These are phyloP conservation scores for Micromussa lordhowensis DNA, from an alignment of 92 coral and sea anemone species.

Conservation along the genomic window DNA sequence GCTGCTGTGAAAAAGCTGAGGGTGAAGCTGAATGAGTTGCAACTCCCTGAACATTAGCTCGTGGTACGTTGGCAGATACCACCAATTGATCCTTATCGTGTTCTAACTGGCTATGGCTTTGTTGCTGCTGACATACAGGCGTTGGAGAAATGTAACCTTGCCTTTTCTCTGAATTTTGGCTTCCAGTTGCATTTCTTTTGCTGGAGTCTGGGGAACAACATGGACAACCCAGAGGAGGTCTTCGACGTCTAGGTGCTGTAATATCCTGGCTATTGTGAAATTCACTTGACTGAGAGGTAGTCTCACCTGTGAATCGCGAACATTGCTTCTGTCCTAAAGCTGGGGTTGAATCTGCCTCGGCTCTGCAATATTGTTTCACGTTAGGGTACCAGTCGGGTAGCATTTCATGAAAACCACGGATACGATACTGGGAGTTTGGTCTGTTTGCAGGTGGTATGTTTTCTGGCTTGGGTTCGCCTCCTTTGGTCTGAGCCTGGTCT, in stretches of 20 bases:
- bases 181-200: neutral
- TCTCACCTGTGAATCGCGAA: neutral
- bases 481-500: slow-evolving; percentile 16
- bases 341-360: neutral
- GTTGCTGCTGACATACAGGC: neutral
- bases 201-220: slow-evolving; percentile 15
- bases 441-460: neutral
- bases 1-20: neutral
- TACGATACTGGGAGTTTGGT: slow-evolving; percentile 5
- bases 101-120: neutral
- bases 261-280: slow-evolving; percentile 1
- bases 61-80: neutral
- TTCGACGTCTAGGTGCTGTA: neutral
- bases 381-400: slow-evolving; percentile 10
- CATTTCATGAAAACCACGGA: slow-evolving; percentile 19
- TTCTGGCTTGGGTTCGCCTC: neutral
- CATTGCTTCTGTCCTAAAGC: neutral
- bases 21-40: neutral
- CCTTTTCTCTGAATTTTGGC: neutral
- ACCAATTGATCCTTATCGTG: neutral
- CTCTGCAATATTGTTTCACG: neutral
- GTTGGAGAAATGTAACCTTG: neutral
- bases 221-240: neutral
- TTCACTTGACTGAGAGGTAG: neutral
- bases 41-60: neutral